Evolutionary conservation across 2,113 vertebrate genomes (phyloP).

Genomic region (Datnioides undecimradiatus): DNA sequence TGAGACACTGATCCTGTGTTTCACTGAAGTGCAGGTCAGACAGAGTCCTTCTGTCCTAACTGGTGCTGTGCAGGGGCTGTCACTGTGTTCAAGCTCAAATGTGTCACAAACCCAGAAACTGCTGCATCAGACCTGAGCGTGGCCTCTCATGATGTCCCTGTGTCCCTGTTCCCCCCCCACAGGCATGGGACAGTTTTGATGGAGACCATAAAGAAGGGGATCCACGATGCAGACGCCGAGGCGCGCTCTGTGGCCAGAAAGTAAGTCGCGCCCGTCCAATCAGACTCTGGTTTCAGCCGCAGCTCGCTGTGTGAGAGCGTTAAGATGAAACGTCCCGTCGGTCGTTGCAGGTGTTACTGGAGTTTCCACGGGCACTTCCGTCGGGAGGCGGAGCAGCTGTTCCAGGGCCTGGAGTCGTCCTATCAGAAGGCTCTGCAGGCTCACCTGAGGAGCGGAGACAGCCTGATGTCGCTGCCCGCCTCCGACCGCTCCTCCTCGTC

Average conservation of each 20-base stretch:
- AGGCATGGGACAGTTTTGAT: slow-evolving; percentile 91
- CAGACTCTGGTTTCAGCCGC: too few relatives aligned
- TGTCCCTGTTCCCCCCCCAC: slow-evolving; percentile 18
- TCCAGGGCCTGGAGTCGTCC: slow-evolving; percentile 91
- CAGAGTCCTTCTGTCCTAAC: too few relatives aligned
- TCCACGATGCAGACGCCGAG: slow-evolving; percentile 96
- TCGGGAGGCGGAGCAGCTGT: slow-evolving; percentile 92
- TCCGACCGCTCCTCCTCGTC: slow-evolving; percentile 96
- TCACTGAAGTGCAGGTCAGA: not conserved
- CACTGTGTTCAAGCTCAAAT: too few relatives aligned
- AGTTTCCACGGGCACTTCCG: slow-evolving; percentile 92
- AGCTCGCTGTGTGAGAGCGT: too few relatives aligned
- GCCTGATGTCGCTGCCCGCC: slow-evolving; percentile 90
- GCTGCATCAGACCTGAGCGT: too few relatives aligned
- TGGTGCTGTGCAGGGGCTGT: too few relatives aligned
- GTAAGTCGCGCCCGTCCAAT: slow-evolving; percentile 79
- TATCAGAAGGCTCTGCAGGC: slow-evolving; percentile 96
- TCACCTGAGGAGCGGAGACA: slow-evolving; percentile 91
- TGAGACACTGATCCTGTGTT: not conserved
- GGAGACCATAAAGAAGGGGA: slow-evolving; percentile 96
- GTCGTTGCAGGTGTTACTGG: slow-evolving; percentile 89
- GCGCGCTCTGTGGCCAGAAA: slow-evolving; percentile 94
- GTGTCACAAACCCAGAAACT: too few relatives aligned
- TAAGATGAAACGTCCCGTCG: not conserved
- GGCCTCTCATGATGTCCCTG: too few relatives aligned